Evolutionary conservation across 1,140 invertebrate genomes (phyloP).

Genomic region (Chrysopa pallens): DNA sequence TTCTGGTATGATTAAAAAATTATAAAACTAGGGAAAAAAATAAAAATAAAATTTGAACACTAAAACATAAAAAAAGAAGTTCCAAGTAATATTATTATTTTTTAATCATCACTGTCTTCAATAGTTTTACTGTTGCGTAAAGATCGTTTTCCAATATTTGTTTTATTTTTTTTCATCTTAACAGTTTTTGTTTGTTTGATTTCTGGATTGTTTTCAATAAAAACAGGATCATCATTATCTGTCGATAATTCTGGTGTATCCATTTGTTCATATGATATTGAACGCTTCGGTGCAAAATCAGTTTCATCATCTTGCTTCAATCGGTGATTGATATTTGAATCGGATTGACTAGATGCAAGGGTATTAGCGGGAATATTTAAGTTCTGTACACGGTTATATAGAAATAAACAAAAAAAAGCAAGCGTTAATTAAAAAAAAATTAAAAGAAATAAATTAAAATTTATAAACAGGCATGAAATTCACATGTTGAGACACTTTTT

Average conservation of each 20-base stretch:
- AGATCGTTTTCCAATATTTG: not conserved
- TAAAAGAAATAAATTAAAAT: constrained; percentile 4
- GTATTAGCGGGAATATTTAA: constrained; percentile 1
- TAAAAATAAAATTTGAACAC: too few species aligned
- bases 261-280: not conserved
- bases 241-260: not conserved
- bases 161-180: not conserved
- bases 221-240: too few species aligned
- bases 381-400: constrained; percentile 4
- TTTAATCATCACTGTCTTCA: too few species aligned
- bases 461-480: not conserved
- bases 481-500: not conserved
- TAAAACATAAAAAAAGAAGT: too few species aligned
- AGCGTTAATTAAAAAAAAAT: constrained; percentile 4
- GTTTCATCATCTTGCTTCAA: not conserved
- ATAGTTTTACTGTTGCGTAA: too few species aligned
- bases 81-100: too few species aligned
- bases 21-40: too few species aligned
- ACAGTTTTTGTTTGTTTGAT: not conserved
- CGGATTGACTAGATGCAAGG: not conserved
- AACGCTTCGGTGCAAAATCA: not conserved
- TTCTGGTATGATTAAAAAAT: too few species aligned
- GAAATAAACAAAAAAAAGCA: constrained; percentile 2
- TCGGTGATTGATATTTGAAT: not conserved
- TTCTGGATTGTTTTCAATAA: not conserved